Evolutionary conservation across 2,113 vertebrate genomes (phyloP), one percentile per base, ranked within the genome.

Genomic region (Corythornis cristatus): DNA sequence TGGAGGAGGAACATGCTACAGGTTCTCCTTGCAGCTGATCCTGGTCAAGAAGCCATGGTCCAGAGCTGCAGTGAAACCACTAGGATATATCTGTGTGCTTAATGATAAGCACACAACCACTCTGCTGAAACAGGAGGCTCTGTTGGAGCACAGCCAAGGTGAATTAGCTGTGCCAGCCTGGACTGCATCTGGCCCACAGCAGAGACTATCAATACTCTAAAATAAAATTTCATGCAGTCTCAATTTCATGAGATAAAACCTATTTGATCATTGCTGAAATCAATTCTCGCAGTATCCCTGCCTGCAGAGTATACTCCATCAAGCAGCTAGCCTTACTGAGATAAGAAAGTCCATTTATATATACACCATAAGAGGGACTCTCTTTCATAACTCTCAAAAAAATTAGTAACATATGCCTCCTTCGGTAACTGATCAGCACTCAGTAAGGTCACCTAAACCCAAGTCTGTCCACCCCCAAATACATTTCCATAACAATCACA

Each of bases 51-150:
- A 53, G 58, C 62, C 2, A 0, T 16, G 22, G 58, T 18, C 35
- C 46, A 45, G 58, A 56, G 37, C 43, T 84, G 62, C 74, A 58
- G 29, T 29, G 81, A 90, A 94, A 82, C 33, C 77, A 37, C 37
- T 7, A 7, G 3, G 54, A 64, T 58, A 85, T n/a, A 53, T 74
- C 66, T 3, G 23, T 72, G 37, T 62, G 86, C 54, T 82, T 42
- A 43, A 61, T 87, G 81, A 89, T 66, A 89, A 90, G 81, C 84
- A 62, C 60, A 42, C 1, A 90, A 76, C 23, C 42, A 35, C 60
- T 64, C 40, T 23, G 71, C 8, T 66, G 74, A 92, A 96, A 95
- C 78, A 87, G 93, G 93, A 95, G 91, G 89, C 89, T 92, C 75
- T 71, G 60, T 84, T 95, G 96, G 91, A 89, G 15, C 1, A 5